These are phyloP conservation scores for Stenopsyche tienmushanensis DNA, from an alignment of 1,140 invertebrate genomes.

Conservation along the genomic window DNA sequence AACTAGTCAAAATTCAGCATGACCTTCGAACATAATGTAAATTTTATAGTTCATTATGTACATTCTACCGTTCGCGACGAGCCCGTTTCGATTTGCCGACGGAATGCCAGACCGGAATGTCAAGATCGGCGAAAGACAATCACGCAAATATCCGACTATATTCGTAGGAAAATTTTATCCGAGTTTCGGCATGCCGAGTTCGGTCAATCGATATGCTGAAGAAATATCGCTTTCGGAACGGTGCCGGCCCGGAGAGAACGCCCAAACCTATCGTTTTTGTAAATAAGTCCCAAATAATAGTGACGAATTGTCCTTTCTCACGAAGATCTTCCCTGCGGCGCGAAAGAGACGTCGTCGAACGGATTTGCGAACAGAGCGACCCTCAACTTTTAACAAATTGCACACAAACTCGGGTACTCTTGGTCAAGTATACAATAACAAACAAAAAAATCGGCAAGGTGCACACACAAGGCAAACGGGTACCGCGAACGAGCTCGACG, in stretches of 20 bases:
- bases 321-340: too few species aligned
- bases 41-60: not conserved
- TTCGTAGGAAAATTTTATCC: not conserved
- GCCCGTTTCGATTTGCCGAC: not conserved
- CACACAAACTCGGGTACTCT: too few species aligned
- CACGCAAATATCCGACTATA: constrained; percentile 11
- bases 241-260: too few species aligned
- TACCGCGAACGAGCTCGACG: not conserved
- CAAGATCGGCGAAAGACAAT: constrained; percentile 18
- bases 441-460: too few species aligned
- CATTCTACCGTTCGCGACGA: not conserved
- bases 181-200: not conserved
- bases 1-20: not conserved
- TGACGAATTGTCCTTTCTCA: too few species aligned
- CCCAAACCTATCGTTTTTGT: too few species aligned
- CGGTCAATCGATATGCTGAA: not conserved
- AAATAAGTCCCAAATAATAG: too few species aligned
- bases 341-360: too few species aligned
- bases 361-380: too few species aligned
- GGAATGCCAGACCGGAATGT: constrained; percentile 10
- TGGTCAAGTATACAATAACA: too few species aligned
- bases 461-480: too few species aligned
- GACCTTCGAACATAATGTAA: not conserved
- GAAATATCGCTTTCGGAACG: not conserved
- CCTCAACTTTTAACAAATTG: too few species aligned